Evolutionary conservation across 2,888 invertebrate genomes (phyloP), one percentile per base, ranked within the genome.

Genomic region (Torymus tubicola): DNA sequence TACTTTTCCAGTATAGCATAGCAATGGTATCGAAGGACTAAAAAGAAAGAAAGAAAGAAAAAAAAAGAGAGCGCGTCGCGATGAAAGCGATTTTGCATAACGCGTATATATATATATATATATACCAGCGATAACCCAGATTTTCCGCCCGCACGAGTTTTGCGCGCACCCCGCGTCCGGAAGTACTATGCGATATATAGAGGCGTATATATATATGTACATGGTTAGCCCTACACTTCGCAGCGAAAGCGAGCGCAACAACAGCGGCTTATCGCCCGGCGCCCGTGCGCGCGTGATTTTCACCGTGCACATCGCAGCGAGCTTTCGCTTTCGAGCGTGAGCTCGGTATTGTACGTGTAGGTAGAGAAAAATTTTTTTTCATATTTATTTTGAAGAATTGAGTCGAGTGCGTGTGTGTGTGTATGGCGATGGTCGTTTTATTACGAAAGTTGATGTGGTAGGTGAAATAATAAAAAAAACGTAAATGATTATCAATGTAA

Each of bases 111-210:
- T n/a, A n/a, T n/a, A n/a, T n/a, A n/a, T n/a, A n/a, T n/a, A n/a
- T n/a, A n/a, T n/a, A n/a, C 14, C 31, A 2, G 31, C 53, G 61
- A 75, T 74, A 83, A 86, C 89, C 89, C 85, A 86, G 84, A 87
- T 89, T 87, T 86, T 83, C 80, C 83, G 80, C 87, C 87, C 87
- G 87, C 86, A 87, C 18, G 11, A 21, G 53, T 11, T 4, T 16
- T 31, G 10, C 13, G 31, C 31, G 57, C 21, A 24, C 58, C 42
- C 42, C 42, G 42, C 42, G 57, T 60, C 58, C 60, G 67, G 73
- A 58, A 65, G 60, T 53, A 13, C 18, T 2, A 16, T 12, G 58
- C 58, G 71, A 78, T 58, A 65, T 57, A 60, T 16, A 42, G 42
- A 42, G 42, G 42, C 42, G 42, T 8, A 31, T 5, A 42, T 8